Percentiles rank a stretch among this genome's conserved stretches.
These are phyloP conservation scores for Fregata magnificens DNA, from an alignment of 2,113 vertebrate genomes.

Conservation along the genomic window DNA sequence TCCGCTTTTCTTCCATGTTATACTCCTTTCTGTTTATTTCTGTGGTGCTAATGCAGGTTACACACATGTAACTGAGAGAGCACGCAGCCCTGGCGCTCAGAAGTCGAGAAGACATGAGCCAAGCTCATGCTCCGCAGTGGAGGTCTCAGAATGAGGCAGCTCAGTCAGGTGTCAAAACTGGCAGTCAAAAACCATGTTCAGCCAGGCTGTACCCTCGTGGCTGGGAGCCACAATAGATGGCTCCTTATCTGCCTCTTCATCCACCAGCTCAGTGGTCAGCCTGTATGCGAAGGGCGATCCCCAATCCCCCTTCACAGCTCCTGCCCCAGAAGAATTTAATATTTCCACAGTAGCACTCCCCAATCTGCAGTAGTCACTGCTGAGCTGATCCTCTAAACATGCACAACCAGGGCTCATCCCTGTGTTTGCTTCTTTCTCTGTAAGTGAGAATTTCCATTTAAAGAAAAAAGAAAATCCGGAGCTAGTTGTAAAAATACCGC, in stretches of 20 bases:
- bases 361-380: background rate
- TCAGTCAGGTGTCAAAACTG: background rate
- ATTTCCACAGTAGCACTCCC: background rate
- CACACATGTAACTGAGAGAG: background rate
- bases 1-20: background rate
- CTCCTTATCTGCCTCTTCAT: background rate
- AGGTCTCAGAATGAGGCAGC: background rate
- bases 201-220: background rate
- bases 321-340: background rate
- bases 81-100: background rate
- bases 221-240: rapidly evolving
- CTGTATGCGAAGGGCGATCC: background rate
- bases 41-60: background rate
- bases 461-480: background rate
- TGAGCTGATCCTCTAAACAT: background rate
- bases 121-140: background rate
- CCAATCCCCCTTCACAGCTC: background rate
- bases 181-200: background rate
- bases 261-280: background rate
- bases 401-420: background rate
- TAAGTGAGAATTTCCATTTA: background rate
- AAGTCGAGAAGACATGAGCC: rapidly evolving
- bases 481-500: background rate
- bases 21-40: background rate
- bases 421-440: background rate